Evolutionary conservation across 2,113 vertebrate genomes (phyloP).

Genomic region (Cynoglossus semilaevis): DNA sequence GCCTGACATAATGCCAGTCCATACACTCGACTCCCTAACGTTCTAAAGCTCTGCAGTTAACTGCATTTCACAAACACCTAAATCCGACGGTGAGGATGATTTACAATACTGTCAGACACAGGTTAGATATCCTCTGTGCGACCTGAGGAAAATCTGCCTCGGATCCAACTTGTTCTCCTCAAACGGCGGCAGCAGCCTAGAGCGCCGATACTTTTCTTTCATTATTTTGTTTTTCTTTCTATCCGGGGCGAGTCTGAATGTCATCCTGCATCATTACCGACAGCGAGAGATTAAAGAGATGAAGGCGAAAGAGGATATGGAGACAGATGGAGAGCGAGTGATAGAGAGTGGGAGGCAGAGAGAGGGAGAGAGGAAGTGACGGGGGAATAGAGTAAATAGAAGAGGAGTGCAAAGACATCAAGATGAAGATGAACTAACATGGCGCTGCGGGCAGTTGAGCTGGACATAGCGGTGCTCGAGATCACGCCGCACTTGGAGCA

Average conservation of each 20-base stretch:
- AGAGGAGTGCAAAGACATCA: constrained; percentile 31
- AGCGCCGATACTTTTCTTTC: constrained; percentile 27
- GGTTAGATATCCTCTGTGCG: constrained; percentile 28
- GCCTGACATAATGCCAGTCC: constrained; percentile 3
- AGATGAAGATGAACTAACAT: constrained; percentile 87
- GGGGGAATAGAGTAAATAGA: constrained; percentile 2
- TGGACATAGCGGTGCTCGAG: constrained; percentile 90
- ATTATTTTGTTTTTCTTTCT: constrained; percentile 40
- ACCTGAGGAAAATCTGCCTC: constrained; percentile 36
- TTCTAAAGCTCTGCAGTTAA: constrained; percentile 5
- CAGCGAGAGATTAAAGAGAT: constrained; percentile 46
- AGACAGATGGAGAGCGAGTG: constrained; percentile 7
- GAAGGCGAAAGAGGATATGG: constrained; percentile 9
- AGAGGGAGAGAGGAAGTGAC: constrained; percentile 1
- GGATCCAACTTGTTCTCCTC: constrained; percentile 39
- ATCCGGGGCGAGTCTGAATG: constrained; percentile 30
- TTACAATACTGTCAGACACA: constrained; percentile 37
- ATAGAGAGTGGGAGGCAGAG: neutral
- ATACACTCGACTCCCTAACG: neutral
- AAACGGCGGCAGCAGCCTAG: constrained; percentile 15
- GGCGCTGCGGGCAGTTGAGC: constrained; percentile 90
- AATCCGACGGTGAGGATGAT: constrained; percentile 19
- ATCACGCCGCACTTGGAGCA: constrained; percentile 96
- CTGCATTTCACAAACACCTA: constrained; percentile 9
- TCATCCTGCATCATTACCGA: constrained; percentile 45